These are phyloP conservation scores for Odontocerum albicorne DNA, from an alignment of 2,888 invertebrate species.

Conservation along the genomic window DNA sequence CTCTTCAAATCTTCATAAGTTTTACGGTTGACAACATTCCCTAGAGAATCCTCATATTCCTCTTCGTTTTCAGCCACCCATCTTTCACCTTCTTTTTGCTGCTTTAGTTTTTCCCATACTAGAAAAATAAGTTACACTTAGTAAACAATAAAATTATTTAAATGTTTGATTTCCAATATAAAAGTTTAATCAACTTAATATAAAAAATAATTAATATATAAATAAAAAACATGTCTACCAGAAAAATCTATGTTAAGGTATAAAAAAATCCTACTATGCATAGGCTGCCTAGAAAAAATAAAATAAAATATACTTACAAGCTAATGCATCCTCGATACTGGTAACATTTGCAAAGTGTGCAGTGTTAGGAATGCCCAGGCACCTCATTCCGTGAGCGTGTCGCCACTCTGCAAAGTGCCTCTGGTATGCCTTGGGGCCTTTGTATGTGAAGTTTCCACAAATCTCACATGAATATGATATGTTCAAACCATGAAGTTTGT, in stretches of 20 bases:
- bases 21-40: constrained; percentile 98
- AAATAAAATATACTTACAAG: constrained; percentile 76
- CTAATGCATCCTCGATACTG: constrained; percentile 96
- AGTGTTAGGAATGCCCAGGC: constrained; percentile 98
- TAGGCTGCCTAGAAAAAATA: too few species aligned
- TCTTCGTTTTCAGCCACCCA: constrained; percentile 98
- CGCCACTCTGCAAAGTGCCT: constrained; percentile 96
- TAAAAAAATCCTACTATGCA: too few species aligned
- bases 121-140: constrained; percentile 49
- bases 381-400: constrained; percentile 94
- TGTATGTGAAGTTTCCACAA: constrained; percentile 98
- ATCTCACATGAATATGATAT: constrained; percentile 99
- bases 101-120: constrained; percentile 98
- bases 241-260: too few species aligned
- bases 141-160: constrained; percentile 3
- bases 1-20: constrained; percentile 98
- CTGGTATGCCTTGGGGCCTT: constrained; percentile 99
- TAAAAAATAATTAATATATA: too few species aligned
- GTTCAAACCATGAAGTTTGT: constrained; percentile 97
- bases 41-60: constrained; percentile 97
- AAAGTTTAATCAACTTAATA: too few species aligned
- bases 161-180: too few species aligned
- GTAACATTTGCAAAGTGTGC: constrained; percentile 99
- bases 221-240: too few species aligned
- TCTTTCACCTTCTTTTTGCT: constrained; percentile 91